Evolutionary conservation across 2,797 vertebrate species (phyloP).

Genomic region (Ambastaia sidthimunki): DNA sequence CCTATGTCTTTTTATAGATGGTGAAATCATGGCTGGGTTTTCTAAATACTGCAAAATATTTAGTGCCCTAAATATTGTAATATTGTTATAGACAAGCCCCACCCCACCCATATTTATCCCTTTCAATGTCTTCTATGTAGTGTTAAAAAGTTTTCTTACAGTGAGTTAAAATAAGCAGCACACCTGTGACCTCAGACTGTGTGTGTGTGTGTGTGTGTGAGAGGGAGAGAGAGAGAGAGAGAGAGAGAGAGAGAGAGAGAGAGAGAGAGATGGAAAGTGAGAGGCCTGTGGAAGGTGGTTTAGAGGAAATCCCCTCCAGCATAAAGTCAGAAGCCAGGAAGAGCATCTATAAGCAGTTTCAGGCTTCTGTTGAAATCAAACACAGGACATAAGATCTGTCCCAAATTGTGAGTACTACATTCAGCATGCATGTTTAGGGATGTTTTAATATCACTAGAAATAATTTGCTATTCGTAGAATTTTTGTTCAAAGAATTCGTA

Average conservation of each 20-base stretch:
- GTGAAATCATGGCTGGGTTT: neutral
- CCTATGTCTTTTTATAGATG: neutral
- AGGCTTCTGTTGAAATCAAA: slow-evolving; percentile 18
- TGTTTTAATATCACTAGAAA: neutral
- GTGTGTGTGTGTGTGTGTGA: neutral
- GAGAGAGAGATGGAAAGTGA: slow-evolving; percentile 9
- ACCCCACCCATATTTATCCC: neutral
- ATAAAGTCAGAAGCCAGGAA: neutral
- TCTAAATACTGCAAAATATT: slow-evolving; percentile 8
- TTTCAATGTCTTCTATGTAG: neutral
- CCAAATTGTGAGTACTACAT: slow-evolving; percentile 32
- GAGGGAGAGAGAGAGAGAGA: neutral
- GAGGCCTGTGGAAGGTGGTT: neutral
- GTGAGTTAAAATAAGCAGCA: slow-evolving; percentile 29
- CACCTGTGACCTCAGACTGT: slow-evolving; percentile 53
- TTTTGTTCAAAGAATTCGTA: no score
- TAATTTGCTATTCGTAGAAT: neutral
- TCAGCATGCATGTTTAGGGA: neutral
- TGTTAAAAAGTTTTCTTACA: neutral
- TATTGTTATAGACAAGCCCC: neutral
- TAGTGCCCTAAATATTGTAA: neutral
- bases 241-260: neutral
- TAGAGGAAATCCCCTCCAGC: slow-evolving; percentile 7
- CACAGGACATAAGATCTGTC: neutral
- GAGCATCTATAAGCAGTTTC: slow-evolving; percentile 11